These are phyloP conservation scores for Phymorhynchus buccinoides DNA, from an alignment of 1,140 invertebrate genomes.

Conservation along the genomic window DNA sequence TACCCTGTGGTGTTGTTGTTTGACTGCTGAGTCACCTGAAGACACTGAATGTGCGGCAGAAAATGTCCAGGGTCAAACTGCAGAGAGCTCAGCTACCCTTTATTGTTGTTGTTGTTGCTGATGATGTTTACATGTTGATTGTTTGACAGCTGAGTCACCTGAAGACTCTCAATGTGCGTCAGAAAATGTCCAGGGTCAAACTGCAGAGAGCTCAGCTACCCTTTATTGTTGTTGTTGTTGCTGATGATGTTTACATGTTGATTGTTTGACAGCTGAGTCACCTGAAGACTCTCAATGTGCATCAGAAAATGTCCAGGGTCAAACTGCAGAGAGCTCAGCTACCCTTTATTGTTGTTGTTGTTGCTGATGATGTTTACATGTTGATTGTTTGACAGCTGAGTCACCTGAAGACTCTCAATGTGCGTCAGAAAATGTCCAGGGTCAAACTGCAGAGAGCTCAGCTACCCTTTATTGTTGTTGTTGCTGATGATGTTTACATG, in stretches of 20 bases:
- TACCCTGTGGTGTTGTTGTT: too few relatives aligned
- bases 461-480: not conserved
- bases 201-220: conserved; percentile 35
- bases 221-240: not conserved
- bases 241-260: not conserved
- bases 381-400: conserved; percentile 61
- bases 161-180: conserved; percentile 66
- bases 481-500: not conserved
- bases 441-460: conserved; percentile 46
- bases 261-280: conserved; percentile 65
- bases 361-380: not conserved
- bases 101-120: not conserved
- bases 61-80: conserved; percentile 55
- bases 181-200: conserved; percentile 58
- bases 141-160: conserved; percentile 64
- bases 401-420: conserved; percentile 68
- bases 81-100: not conserved
- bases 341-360: not conserved
- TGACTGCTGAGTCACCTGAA: conserved; percentile 67
- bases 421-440: conserved; percentile 62
- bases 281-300: conserved; percentile 67
- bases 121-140: too few relatives aligned
- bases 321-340: conserved; percentile 45
- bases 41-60: conserved; percentile 66
- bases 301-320: conserved; percentile 56